Evolutionary conservation across 1,140 invertebrate genomes (phyloP), one percentile per base, ranked within the genome.

Genomic region (Rhopalosiphum maidis): DNA sequence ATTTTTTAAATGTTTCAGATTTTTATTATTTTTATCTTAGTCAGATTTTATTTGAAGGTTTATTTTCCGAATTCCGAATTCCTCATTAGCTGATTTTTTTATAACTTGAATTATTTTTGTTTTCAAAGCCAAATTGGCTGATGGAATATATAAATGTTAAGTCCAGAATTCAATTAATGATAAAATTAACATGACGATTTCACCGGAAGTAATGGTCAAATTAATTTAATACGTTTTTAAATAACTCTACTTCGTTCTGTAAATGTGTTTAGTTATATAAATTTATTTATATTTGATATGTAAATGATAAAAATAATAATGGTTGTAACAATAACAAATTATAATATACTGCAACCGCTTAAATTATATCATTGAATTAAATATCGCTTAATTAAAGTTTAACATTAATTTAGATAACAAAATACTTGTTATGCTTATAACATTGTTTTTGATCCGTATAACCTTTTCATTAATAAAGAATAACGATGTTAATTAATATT

Each of bases 141-240:
- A 37, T 87, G 30, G 41, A 46, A 21, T 87, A 11, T 30, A 48
- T 87, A 46, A 46, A 85, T 85, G 43, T 15, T 87, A 11, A 77
- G 85, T 30, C 15, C 25, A 85, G 43, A 87, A 87, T 30, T 21
- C n/a, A 87, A 87, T 87, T 87, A 87, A 46, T 46, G 43, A 30
- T 46, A 46, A 87, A 87, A 87, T 87, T 48, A 87, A 87, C 85
- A 87, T 87, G 85, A 87, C 85, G 85, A 87, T 25, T 87, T 87
- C 18, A 46, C 85, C 85, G 25, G 85, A 87, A 87, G 85, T 46
- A n/a, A 87, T 46, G 43, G 85, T 30, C 85, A 46, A 87, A 87
- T 87, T 1, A 41, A 85, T 85, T 85, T n/a, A 87, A 87, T 87
- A n/a, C 25, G 85, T 87, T 46, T 46, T 46, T 30, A 87, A 87